Evolutionary conservation across 2,888 invertebrate species (phyloP).

Genomic region (Liodrosophila aerea): DNA sequence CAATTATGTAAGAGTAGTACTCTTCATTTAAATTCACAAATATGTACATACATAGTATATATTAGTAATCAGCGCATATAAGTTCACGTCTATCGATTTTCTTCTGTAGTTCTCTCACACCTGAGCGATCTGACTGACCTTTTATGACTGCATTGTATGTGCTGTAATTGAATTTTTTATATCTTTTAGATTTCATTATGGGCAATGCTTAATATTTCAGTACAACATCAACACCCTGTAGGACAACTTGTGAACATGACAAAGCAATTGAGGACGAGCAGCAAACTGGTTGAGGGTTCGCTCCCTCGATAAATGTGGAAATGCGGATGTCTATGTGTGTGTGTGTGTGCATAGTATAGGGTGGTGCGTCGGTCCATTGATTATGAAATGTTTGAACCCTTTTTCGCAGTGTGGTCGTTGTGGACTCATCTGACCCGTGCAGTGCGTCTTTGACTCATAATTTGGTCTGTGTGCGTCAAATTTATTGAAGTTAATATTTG

Average conservation of each 20-base stretch:
- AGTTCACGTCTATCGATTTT: too few species aligned
- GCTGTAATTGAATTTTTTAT: slow-evolving; percentile 1
- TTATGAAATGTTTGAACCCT: slow-evolving; percentile 54
- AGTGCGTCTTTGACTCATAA: slow-evolving; percentile 40
- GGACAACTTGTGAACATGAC: slow-evolving; percentile 79
- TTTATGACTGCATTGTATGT: slow-evolving; percentile 22
- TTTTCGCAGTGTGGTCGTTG: neutral
- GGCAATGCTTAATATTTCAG: slow-evolving; percentile 67
- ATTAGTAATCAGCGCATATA: too few species aligned
- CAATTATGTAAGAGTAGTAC: too few species aligned
- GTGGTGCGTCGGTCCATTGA: slow-evolving; percentile 40
- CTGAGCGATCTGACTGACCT: slow-evolving; percentile 36
- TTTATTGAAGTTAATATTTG: slow-evolving; percentile 79
- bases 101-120: slow-evolving; percentile 2
- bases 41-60: too few species aligned
- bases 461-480: slow-evolving; percentile 64
- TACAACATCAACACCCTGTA: slow-evolving; percentile 78
- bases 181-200: slow-evolving; percentile 63
- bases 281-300: slow-evolving; percentile 11
- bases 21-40: too few species aligned
- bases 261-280: slow-evolving; percentile 70
- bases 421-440: slow-evolving; percentile 19
- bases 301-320: neutral
- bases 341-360: neutral
- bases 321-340: neutral